A percentile compares a stretch with the other conserved stretches of the same genome.
Conservation (phyloP, 1,140 invertebrate genomes). For the Caenorhabditis latens region DNA sequence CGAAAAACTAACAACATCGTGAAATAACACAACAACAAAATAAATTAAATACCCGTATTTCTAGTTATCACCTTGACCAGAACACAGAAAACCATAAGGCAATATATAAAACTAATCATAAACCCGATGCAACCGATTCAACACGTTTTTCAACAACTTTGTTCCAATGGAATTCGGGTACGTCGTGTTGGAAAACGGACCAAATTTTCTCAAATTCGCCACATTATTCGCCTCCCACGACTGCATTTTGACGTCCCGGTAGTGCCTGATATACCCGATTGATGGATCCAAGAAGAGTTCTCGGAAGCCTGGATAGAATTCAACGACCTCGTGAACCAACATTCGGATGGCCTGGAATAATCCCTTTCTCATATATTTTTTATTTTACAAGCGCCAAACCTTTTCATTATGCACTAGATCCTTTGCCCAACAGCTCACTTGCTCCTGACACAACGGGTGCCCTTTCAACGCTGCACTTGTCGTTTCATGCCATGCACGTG, state of each 20-base stretch:
- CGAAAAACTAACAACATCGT: no score
- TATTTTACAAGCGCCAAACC: not conserved
- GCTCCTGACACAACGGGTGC: conserved; percentile 2
- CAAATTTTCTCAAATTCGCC: not conserved
- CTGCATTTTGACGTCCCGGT: conserved; percentile 30
- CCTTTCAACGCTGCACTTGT: conserved; percentile 47
- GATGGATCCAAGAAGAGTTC: conserved; percentile 18
- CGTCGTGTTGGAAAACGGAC: conserved; percentile 27
- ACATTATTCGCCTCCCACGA: conserved; percentile 19
- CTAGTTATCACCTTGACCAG: no score
- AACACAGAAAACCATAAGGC: not conserved
- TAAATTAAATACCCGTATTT: no score
- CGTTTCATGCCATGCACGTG: conserved; percentile 41
- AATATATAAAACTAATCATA: not conserved
- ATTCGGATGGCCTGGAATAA: conserved; percentile 7
- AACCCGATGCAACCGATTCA: conserved; percentile 1
- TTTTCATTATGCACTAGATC: conserved; percentile 47
- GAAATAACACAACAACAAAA: no score
- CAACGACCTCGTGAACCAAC: conserved; percentile 1
- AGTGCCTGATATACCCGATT: conserved; percentile 37
- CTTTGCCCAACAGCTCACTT: conserved; percentile 31
- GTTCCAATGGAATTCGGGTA: not conserved
- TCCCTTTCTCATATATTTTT: no score
- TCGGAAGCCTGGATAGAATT: conserved; percentile 23
- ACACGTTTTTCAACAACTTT: conserved; percentile 34